Evolutionary conservation across 1,140 invertebrate species (phyloP).

Genomic region (Drosophila oshimai): DNA sequence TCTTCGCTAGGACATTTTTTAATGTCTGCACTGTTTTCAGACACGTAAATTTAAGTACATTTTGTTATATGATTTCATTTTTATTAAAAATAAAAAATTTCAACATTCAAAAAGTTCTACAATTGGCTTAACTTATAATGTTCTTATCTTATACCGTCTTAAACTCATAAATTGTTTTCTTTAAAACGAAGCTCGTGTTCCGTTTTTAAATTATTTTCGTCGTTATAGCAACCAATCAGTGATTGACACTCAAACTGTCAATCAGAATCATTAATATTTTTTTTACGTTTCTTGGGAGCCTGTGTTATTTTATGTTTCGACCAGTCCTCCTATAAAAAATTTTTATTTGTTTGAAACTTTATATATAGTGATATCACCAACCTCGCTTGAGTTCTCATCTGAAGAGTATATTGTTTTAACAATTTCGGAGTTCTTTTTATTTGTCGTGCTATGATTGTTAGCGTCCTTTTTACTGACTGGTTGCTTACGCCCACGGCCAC

Average conservation of each 20-base stretch:
- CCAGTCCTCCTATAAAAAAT: slow-evolving; percentile 72
- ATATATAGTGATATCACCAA: background rate
- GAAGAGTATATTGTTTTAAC: slow-evolving; percentile 77
- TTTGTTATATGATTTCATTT: too few species aligned
- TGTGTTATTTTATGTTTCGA: slow-evolving; percentile 75
- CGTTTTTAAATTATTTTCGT: slow-evolving; percentile 39
- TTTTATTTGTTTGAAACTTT: background rate
- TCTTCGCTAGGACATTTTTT: too few species aligned
- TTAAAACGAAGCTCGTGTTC: too few species aligned
- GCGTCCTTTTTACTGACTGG: slow-evolving; percentile 75
- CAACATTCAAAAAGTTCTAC: too few species aligned
- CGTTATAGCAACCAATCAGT: slow-evolving; percentile 34
- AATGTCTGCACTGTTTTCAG: too few species aligned
- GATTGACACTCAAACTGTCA: slow-evolving; percentile 63
- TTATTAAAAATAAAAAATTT: too few species aligned
- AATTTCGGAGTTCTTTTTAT: slow-evolving; percentile 75
- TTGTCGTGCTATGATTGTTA: slow-evolving; percentile 69
- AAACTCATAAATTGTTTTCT: too few species aligned
- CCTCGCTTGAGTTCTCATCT: slow-evolving; percentile 81
- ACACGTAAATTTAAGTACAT: too few species aligned
- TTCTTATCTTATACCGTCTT: too few species aligned
- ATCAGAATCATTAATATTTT: slow-evolving; percentile 80
- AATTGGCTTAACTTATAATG: too few species aligned
- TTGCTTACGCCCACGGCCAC: slow-evolving; percentile 77
- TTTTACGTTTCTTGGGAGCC: slow-evolving; percentile 78